Percentiles rank a stretch among this genome's conserved stretches.
Conservation (phyloP, 2,797 vertebrate genomes). For the Morelia viridis region DNA sequence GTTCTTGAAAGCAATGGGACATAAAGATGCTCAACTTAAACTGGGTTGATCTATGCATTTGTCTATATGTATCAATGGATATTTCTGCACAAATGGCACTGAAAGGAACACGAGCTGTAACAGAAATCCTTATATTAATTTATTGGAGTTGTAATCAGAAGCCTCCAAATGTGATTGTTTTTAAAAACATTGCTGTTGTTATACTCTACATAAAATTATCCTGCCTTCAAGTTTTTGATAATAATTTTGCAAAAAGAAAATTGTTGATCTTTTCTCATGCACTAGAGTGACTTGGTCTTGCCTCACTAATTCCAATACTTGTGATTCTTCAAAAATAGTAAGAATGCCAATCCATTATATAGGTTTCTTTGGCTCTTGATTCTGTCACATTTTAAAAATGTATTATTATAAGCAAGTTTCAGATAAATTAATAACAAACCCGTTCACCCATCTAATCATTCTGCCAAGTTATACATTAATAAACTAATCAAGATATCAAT, state of each 20-base stretch:
- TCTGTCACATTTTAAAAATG: conserved; percentile 47
- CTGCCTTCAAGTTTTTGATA: not conserved
- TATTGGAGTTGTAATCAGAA: not conserved
- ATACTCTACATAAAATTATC: not conserved
- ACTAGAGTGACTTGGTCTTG: not conserved
- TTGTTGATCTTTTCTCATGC: not conserved
- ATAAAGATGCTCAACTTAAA: not conserved
- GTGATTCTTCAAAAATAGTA: not conserved
- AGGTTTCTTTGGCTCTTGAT: conserved; percentile 7
- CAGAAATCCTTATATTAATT: not conserved
- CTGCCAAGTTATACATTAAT: conserved; percentile 22
- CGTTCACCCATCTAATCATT: conserved; percentile 8
- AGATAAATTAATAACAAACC: not conserved
- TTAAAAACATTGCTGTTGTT: not conserved
- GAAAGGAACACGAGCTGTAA: not conserved
- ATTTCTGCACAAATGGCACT: not conserved
- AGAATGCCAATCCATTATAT: not conserved
- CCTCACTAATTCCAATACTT: not conserved
- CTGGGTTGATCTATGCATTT: not conserved
- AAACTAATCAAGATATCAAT: conserved; percentile 35
- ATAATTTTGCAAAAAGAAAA: not conserved
- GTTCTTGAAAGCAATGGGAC: not conserved
- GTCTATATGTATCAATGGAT: not conserved
- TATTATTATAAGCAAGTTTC: conserved; percentile 42
- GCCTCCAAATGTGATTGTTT: not conserved